Percentiles rank a stretch among this genome's conserved stretches.
These are phyloP conservation scores for Allobates femoralis DNA, from an alignment of 2,797 vertebrate species.

Conservation along the genomic window DNA sequence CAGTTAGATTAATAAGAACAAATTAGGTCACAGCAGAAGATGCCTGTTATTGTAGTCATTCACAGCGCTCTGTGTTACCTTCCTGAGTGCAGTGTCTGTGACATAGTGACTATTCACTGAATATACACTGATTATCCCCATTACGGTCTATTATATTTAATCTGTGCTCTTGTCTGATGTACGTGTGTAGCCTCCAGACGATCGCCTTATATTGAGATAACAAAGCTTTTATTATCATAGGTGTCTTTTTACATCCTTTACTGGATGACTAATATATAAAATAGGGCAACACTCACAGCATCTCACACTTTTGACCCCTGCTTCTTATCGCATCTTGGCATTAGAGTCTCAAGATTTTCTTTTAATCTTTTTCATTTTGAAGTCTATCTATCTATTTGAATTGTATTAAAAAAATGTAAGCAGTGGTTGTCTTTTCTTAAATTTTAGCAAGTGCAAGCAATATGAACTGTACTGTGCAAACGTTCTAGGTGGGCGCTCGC, in stretches of 20 bases:
- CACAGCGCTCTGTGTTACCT: constrained; percentile 16
- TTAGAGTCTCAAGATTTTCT: background rate
- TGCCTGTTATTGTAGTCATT: constrained; percentile 35
- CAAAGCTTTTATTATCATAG: constrained; percentile 15
- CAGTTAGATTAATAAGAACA: constrained; percentile 31
- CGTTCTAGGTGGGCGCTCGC: too few species aligned
- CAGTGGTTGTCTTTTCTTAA: too few species aligned
- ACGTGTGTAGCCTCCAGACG: constrained; percentile 5
- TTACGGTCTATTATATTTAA: constrained; percentile 48
- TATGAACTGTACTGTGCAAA: too few species aligned
- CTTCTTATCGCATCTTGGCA: background rate
- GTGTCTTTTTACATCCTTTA: constrained; percentile 30
- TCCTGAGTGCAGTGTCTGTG: constrained; percentile 30
- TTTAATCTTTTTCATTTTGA: too few species aligned
- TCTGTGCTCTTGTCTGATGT: constrained; percentile 37
- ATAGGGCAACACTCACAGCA: constrained; percentile 33
- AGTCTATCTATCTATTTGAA: too few species aligned
- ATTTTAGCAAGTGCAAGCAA: too few species aligned
- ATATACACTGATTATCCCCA: constrained; percentile 49
- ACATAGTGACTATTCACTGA: constrained; percentile 47
- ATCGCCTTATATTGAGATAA: constrained; percentile 31
- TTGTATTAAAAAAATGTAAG: too few species aligned
- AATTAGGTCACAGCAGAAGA: constrained; percentile 29
- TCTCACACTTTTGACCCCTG: constrained; percentile 26
- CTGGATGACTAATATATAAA: constrained; percentile 36